These are phyloP conservation scores for Limosa lapponica DNA, from an alignment of 2,797 vertebrate species.

Conservation along the genomic window DNA sequence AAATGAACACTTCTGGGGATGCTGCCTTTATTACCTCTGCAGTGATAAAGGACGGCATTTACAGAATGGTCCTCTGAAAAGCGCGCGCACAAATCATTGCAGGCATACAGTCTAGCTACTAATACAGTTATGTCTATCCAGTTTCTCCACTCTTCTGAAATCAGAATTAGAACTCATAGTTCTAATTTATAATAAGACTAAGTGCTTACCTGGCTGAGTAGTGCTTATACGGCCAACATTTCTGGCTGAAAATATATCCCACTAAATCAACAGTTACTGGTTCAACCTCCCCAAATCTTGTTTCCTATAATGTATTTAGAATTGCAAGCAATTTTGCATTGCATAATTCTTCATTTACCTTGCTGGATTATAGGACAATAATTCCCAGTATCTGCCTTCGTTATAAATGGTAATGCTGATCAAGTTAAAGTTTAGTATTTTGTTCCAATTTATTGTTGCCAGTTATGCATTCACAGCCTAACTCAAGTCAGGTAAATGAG, in stretches of 20 bases:
- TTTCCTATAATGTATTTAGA: neutral
- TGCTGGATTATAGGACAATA: neutral
- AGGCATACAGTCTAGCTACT: neutral
- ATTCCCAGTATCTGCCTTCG: neutral
- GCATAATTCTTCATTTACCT: neutral
- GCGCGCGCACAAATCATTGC: constrained; percentile 24
- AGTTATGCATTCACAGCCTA: neutral
- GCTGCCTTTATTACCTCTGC: neutral
- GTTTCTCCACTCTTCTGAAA: neutral
- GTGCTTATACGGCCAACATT: neutral
- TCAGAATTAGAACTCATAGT: neutral
- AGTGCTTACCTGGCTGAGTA: neutral
- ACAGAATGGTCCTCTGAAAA: neutral
- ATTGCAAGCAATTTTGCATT: neutral
- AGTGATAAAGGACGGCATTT: constrained; percentile 25
- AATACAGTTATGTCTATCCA: neutral
- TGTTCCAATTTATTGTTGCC: neutral
- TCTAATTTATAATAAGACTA: neutral
- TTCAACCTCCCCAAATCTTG: neutral
- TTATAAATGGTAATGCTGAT: neutral
- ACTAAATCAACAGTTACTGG: neutral
- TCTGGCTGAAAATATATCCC: neutral
- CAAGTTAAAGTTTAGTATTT: neutral
- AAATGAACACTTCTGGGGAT: constrained; percentile 15
- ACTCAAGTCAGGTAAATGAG: neutral